A percentile compares a stretch with the other conserved stretches of the same genome.
phyloP scores from a whole-genome alignment of 2,113 vertebrate genomes.

The Tursiops truncatus region DNA sequence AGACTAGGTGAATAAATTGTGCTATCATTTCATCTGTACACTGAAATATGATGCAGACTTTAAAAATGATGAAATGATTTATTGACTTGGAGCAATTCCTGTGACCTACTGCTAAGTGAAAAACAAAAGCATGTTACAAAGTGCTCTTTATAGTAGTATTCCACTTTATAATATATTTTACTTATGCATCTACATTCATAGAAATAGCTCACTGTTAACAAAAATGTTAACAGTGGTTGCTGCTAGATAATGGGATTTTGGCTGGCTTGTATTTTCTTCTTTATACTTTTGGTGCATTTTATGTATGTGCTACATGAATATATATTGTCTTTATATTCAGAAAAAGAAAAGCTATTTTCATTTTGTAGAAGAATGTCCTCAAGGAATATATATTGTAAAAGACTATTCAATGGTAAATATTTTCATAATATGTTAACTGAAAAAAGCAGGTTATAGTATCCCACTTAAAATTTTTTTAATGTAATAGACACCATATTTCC shows the following conservation, averaged over 20 bases:
- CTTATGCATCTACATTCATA: background rate
- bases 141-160: background rate
- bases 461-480: background rate
- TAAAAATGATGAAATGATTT: constrained; percentile 34
- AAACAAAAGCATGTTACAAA: constrained; percentile 11
- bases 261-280: constrained; percentile 31
- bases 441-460: constrained; percentile 23
- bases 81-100: background rate
- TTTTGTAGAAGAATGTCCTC: constrained; percentile 31
- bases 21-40: background rate
- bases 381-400: constrained; percentile 35
- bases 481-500: background rate
- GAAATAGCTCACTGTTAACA: background rate
- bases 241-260: constrained; percentile 29
- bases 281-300: constrained; percentile 23
- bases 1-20: background rate
- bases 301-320: constrained; percentile 51
- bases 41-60: constrained; percentile 7
- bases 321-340: constrained; percentile 53
- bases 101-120: background rate
- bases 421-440: constrained; percentile 27
- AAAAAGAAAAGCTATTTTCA: constrained; percentile 55
- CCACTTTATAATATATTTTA: constrained; percentile 34
- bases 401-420: constrained; percentile 27
- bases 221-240: constrained; percentile 17